A percentile compares a stretch with the other conserved stretches of the same genome.
Evolutionary conservation across 2,797 vertebrate genomes (phyloP).

Genomic region (Novumbra hubbsi): DNA sequence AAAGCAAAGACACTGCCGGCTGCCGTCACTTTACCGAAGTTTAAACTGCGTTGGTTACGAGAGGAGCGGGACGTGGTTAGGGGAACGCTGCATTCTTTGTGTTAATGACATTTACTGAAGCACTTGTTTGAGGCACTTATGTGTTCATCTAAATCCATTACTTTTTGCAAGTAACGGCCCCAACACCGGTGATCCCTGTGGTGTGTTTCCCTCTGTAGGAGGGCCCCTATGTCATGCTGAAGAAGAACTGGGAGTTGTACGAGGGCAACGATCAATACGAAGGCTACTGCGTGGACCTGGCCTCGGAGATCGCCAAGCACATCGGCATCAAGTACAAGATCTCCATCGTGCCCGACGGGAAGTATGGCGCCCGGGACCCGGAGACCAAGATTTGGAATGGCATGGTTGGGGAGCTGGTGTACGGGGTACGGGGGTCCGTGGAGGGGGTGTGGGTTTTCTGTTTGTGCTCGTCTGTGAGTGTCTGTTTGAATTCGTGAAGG

Average conservation of each 20-base stretch:
- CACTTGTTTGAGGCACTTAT: too few species aligned
- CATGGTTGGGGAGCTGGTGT: slow-evolving; percentile 98
- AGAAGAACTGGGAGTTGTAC: slow-evolving; percentile 97
- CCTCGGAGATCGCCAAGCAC: slow-evolving; percentile 96
- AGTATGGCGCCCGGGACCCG: slow-evolving; percentile 94
- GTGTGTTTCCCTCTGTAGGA: slow-evolving; percentile 82
- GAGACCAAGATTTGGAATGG: slow-evolving; percentile 98
- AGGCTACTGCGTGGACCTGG: slow-evolving; percentile 97
- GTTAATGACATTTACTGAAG: too few species aligned
- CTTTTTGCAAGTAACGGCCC: too few species aligned
- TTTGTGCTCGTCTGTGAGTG: neutral
- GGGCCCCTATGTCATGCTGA: slow-evolving; percentile 97
- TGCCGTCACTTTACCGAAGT: too few species aligned
- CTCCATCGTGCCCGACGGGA: slow-evolving; percentile 93
- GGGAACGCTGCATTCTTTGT: too few species aligned
- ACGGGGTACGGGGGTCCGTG: slow-evolving; percentile 78
- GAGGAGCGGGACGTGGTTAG: too few species aligned
- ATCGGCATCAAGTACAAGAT: slow-evolving; percentile 98
- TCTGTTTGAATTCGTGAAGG: neutral
- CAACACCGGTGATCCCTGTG: neutral
- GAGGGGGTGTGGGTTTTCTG: neutral
- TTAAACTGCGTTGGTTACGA: too few species aligned
- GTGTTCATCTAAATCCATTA: too few species aligned
- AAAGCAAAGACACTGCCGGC: too few species aligned
- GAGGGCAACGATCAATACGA: slow-evolving; percentile 97